Conservation (phyloP, 2,888 invertebrate genomes). For the Epinotia ramella region DNA sequence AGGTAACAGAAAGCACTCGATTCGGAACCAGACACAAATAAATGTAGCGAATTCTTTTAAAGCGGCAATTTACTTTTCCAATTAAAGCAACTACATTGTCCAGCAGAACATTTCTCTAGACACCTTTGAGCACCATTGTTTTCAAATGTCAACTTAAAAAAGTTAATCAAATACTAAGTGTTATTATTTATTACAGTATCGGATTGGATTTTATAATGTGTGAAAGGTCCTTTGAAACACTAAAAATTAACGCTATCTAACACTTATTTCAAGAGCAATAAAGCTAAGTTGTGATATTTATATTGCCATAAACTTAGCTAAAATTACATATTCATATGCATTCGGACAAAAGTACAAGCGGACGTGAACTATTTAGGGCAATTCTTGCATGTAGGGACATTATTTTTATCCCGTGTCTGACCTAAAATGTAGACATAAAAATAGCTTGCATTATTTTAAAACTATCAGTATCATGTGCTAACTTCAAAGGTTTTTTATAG, state of each 20-base stretch:
- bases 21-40: slow-evolving; percentile 9
- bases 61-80: slow-evolving; percentile 20
- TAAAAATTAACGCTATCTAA: not conserved
- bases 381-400: not conserved
- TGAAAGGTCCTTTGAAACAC: too few relatives aligned
- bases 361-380: not conserved
- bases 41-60: slow-evolving; percentile 25
- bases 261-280: not conserved
- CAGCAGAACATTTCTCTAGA: not conserved
- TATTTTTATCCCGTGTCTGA: not conserved
- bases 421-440: not conserved
- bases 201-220: too few relatives aligned
- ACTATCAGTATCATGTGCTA: too few relatives aligned
- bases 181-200: too few relatives aligned
- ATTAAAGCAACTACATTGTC: slow-evolving; percentile 13
- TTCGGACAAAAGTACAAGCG: not conserved
- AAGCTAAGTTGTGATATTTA: not conserved
- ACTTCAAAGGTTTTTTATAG: too few relatives aligned
- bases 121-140: not conserved
- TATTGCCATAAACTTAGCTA: not conserved
- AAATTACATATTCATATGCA: not conserved
- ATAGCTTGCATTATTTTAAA: too few relatives aligned
- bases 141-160: too few relatives aligned
- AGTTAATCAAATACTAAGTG: too few relatives aligned
- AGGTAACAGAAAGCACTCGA: slow-evolving; percentile 11